A percentile compares a stretch with the other conserved stretches of the same genome.
Evolutionary conservation across 1,140 invertebrate genomes (phyloP).

Genomic region (Macrotrachela quadricornifera): DNA sequence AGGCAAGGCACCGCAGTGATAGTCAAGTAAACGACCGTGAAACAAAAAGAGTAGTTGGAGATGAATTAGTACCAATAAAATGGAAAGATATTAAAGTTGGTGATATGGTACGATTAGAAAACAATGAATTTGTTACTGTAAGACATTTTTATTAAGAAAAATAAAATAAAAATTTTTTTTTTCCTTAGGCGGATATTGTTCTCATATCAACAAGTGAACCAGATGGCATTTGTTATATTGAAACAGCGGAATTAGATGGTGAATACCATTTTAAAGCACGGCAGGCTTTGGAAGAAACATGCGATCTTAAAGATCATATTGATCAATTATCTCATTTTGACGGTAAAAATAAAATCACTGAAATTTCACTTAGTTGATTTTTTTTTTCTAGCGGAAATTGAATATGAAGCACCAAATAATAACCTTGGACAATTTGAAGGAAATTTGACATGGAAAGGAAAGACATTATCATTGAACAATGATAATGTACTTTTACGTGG

Average conservation of each 20-base stretch:
- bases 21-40: constrained; percentile 74
- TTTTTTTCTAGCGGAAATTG: constrained; percentile 34
- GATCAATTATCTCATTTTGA: background rate
- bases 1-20: constrained; percentile 54
- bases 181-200: constrained; percentile 1
- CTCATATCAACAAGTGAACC: constrained; percentile 2
- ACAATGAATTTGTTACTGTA: constrained; percentile 4
- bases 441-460: constrained; percentile 33
- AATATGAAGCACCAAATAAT: constrained; percentile 94
- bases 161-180: no score
- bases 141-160: no score
- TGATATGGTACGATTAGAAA: constrained; percentile 5
- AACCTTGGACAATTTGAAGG: constrained; percentile 92
- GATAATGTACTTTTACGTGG: constrained; percentile 77
- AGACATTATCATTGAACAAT: constrained; percentile 61
- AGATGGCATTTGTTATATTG: constrained; percentile 3
- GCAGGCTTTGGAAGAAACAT: background rate
- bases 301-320: no score
- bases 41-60: background rate
- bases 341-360: background rate
- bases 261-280: constrained; percentile 7
- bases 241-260: constrained; percentile 8
- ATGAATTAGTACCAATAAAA: constrained; percentile 24
- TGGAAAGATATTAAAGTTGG: constrained; percentile 49
- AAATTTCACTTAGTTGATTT: constrained; percentile 1